Evolutionary conservation across 2,113 vertebrate species (phyloP).

Genomic region (Lophotis ruficrista): DNA sequence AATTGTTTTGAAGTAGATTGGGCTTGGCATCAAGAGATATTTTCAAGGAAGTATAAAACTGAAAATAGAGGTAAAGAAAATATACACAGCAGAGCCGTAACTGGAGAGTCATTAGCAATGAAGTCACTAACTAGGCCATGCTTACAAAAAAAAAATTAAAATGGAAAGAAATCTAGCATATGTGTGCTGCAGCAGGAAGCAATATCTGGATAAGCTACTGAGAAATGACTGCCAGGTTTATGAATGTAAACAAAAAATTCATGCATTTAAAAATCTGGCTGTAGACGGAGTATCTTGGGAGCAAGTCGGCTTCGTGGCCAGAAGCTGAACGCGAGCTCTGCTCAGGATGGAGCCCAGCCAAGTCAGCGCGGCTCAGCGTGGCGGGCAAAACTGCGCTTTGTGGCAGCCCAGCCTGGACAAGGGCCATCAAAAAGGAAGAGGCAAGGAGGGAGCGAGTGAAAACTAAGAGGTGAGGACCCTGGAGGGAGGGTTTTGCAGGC

Average conservation of each 20-base stretch:
- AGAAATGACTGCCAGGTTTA: neutral
- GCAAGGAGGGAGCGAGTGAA: neutral
- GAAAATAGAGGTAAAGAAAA: constrained; percentile 16
- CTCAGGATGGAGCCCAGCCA: neutral
- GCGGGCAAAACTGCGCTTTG: accelerated
- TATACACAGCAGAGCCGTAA: neutral
- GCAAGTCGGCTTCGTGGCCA: neutral
- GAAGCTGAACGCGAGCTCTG: neutral
- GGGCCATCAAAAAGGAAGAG: too few relatives aligned
- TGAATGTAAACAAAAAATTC: neutral
- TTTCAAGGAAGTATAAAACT: neutral
- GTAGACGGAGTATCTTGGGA: neutral
- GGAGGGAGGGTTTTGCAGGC: neutral
- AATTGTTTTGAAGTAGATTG: neutral
- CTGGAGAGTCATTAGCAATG: neutral
- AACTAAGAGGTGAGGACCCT: neutral
- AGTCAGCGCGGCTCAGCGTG: neutral
- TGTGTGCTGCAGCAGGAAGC: neutral
- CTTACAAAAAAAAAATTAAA: neutral
- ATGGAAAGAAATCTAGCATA: neutral
- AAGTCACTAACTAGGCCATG: neutral
- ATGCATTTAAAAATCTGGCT: neutral
- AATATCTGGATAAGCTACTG: neutral
- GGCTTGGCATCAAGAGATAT: neutral
- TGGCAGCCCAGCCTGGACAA: neutral